These are phyloP conservation scores for Cryptocephalus moraei DNA, from an alignment of 2,888 invertebrate species.

Conservation along the genomic window DNA sequence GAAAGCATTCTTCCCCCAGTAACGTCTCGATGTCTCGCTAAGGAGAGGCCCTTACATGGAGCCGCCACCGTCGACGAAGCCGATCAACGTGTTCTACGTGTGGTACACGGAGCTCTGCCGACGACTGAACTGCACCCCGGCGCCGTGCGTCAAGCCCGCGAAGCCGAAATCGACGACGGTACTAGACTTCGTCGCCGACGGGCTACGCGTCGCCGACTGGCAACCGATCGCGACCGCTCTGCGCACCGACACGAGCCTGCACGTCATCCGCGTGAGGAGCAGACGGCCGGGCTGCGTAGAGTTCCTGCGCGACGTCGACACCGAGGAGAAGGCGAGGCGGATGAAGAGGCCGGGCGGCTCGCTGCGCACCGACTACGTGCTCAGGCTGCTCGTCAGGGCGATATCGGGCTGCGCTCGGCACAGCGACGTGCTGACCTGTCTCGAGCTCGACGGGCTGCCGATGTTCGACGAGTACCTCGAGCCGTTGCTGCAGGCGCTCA, in stretches of 20 bases:
- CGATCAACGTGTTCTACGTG: constrained; percentile 34
- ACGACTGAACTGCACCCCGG: constrained; percentile 30
- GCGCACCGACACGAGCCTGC: constrained; percentile 59
- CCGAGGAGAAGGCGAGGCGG: constrained; percentile 51
- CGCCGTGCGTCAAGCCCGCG: constrained; percentile 30
- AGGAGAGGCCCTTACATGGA: too few species aligned
- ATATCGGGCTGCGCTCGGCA: constrained; percentile 51
- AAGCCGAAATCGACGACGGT: constrained; percentile 33
- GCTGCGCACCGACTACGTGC: constrained; percentile 59
- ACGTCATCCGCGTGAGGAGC: constrained; percentile 57
- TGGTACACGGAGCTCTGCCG: constrained; percentile 37
- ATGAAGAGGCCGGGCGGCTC: constrained; percentile 37
- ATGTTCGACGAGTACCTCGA: constrained; percentile 54
- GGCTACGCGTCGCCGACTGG: constrained; percentile 69
- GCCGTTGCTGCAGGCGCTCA: constrained; percentile 43
- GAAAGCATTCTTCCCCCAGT: too few species aligned
- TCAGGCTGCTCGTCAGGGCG: constrained; percentile 56
- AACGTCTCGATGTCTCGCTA: too few species aligned
- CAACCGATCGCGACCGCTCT: constrained; percentile 62
- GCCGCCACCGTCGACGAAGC: constrained; percentile 24
- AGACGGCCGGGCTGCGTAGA: constrained; percentile 30
- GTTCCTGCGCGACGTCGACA: constrained; percentile 40
- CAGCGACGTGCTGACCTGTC: constrained; percentile 49
- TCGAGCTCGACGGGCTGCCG: constrained; percentile 64
- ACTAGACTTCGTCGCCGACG: constrained; percentile 61